Base-by-base conservation (phyloP, 2,113 vertebrate genomes). In the Uria lomvia region DNA sequence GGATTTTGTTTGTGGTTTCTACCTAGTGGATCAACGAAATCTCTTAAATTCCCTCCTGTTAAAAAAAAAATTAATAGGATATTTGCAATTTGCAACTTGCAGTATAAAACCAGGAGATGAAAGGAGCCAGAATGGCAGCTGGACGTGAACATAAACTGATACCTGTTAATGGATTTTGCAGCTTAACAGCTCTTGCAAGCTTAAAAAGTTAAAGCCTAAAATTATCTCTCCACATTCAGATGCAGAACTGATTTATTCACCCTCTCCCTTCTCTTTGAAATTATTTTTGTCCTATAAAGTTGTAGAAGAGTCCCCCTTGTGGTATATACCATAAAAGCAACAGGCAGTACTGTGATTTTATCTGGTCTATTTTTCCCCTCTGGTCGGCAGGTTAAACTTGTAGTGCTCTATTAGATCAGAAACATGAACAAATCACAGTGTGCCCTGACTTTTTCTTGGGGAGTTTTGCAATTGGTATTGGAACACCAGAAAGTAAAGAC, bases 271-370 rank as follows among this genome's bases (percentile, higher is more conserved):
- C 14, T 20, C 32, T 19, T 21, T 20, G 18, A 34, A 79, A 56
- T 59, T 8, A 36, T 53, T 78, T 79, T 81, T 9, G 8, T 15
- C 2, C 40, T 43, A 0, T 49, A 45, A 84, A 93, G 40, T 45
- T 68, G 78, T 76, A 38, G 40, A 40, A 75, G 94, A 92, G 85
- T 86, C 85, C 93, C 80, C 8, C 94, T 82, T 82, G 94, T 79
- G 94, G 92, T n/a, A 23, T 8, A 21, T 36, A 30, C 53, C 45
- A 36, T 83, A 62, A 82, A 68, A 88, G 62, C 87, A 80, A 40
- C 18, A 59, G 13, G n/a, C 42, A 36, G n/a, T 5, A 4, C 29
- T 70, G 15, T 6, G 45, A 34, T 66, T 53, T 71, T 8, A 23
- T 3, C 30, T 24, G 22, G 4, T 76, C 40, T 24, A 2, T 15